Percentiles rank a stretch among this genome's conserved stretches.
Conservation (phyloP, 92 coral and sea anemone genomes). For the Heteractis magnifica region DNA sequence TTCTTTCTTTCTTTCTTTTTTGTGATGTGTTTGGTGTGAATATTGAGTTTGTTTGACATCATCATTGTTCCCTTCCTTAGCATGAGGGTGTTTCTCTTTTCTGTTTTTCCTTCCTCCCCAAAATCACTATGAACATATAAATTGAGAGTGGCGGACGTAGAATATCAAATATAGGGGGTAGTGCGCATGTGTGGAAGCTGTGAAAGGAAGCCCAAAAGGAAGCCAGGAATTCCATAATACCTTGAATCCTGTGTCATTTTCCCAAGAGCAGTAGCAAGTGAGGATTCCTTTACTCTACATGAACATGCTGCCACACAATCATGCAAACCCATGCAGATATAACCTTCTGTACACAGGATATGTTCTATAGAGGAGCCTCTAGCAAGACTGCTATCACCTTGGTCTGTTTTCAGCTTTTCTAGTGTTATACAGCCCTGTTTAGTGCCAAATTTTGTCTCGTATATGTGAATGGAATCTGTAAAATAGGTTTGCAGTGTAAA, state of each 20-base stretch:
- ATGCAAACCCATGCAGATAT: slow-evolving; percentile 63
- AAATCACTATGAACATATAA: too few relatives aligned
- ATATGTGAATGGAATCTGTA: slow-evolving; percentile 17
- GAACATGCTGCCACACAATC: slow-evolving; percentile 75
- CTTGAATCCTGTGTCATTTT: slow-evolving; percentile 31
- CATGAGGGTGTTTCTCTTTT: too few relatives aligned
- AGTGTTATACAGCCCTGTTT: slow-evolving; percentile 59
- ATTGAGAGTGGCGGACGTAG: too few relatives aligned
- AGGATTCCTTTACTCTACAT: slow-evolving; percentile 48
- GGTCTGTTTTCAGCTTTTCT: slow-evolving; percentile 37
- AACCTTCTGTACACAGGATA: slow-evolving; percentile 60
- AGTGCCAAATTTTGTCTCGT: slow-evolving; percentile 73
- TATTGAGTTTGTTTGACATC: too few relatives aligned
- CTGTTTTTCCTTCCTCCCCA: too few relatives aligned
- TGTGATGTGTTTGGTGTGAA: too few relatives aligned
- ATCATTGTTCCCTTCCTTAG: too few relatives aligned
- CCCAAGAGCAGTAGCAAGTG: slow-evolving; percentile 84
- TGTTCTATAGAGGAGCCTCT: slow-evolving; percentile 35
- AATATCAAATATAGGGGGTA: too few relatives aligned
- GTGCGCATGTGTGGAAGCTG: neutral
- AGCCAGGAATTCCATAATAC: neutral
- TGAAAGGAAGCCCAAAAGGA: neutral
- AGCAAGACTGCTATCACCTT: slow-evolving; percentile 28
- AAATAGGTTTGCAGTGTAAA: neutral
- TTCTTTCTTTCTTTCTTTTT: too few relatives aligned